Evolutionary conservation across 1,140 invertebrate genomes (phyloP).

Genomic region (Musca domestica): DNA sequence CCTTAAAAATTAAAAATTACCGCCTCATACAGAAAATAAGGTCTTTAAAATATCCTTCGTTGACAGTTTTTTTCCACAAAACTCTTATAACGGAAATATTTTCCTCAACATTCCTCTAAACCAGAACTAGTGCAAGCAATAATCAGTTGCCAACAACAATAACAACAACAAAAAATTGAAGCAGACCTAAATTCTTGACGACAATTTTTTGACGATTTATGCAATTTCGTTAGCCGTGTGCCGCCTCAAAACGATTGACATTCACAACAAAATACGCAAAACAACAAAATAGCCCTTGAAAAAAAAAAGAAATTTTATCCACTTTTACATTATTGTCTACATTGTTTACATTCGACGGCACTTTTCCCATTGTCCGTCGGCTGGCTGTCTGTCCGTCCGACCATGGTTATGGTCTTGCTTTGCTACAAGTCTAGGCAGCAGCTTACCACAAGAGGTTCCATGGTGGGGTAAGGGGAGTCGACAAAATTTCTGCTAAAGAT

Average conservation of each 20-base stretch:
- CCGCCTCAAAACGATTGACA: background rate
- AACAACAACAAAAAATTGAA: too few species aligned
- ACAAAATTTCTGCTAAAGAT: conserved; percentile 1
- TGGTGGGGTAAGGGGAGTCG: background rate
- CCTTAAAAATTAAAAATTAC: too few species aligned
- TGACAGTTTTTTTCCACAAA: too few species aligned
- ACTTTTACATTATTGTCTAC: background rate
- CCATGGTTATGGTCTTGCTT: background rate
- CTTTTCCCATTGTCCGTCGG: conserved; percentile 12
- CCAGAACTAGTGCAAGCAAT: too few species aligned
- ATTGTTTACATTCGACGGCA: conserved; percentile 6
- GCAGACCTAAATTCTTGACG: background rate
- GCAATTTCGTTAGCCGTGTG: background rate
- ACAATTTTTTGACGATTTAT: background rate
- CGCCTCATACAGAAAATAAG: too few species aligned
- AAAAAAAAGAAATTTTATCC: conserved; percentile 16
- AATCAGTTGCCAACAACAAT: too few species aligned
- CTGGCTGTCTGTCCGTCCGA: background rate
- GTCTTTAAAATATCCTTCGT: too few species aligned
- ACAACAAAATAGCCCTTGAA: conserved; percentile 3
- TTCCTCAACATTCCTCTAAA: too few species aligned
- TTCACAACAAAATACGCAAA: too few species aligned
- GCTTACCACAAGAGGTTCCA: too few species aligned
- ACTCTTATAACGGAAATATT: too few species aligned
- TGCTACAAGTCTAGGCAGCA: background rate